Conservation (phyloP, 2,797 vertebrate genomes). For the Pygocentrus nattereri region DNA sequence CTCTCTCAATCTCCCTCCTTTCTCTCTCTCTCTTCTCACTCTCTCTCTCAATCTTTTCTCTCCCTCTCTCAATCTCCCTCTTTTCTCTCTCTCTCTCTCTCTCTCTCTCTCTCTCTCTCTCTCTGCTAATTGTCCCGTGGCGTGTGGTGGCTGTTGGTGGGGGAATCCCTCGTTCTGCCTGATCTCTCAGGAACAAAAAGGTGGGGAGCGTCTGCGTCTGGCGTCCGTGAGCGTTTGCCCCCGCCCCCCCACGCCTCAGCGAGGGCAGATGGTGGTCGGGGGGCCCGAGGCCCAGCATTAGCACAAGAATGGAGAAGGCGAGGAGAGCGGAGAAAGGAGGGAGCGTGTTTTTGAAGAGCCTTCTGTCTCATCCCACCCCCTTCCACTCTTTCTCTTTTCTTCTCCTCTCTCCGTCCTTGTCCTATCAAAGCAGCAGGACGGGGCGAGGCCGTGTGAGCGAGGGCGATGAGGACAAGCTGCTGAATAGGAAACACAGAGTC, state of each 20-base stretch:
- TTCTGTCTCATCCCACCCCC: constrained; percentile 27
- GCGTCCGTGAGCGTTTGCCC: not conserved
- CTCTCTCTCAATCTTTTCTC: too few species aligned
- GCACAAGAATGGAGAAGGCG: constrained; percentile 42
- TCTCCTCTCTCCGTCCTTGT: not conserved
- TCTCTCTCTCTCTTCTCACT: too few species aligned
- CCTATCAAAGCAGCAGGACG: not conserved
- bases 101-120: too few species aligned
- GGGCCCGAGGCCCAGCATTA: constrained; percentile 32
- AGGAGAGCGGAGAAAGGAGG: constrained; percentile 12
- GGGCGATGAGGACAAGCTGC: constrained; percentile 1
- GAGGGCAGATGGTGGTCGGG: constrained; percentile 50
- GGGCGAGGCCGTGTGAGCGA: not conserved
- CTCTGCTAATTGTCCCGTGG: not conserved
- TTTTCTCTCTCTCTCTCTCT: too few species aligned
- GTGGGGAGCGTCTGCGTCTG: constrained; percentile 26
- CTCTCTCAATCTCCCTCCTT: too few species aligned
- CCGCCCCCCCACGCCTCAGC: not conserved
- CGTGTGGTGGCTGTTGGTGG: not conserved
- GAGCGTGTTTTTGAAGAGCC: constrained; percentile 24
- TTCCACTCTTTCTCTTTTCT: not conserved
- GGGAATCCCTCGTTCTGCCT: constrained; percentile 31
- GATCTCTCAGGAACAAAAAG: constrained; percentile 43
- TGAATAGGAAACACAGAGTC: constrained; percentile 6
- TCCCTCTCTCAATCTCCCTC: too few species aligned